Conservation (phyloP, 64 coral and sea anemone genomes). For the Montipora cactus region DNA sequence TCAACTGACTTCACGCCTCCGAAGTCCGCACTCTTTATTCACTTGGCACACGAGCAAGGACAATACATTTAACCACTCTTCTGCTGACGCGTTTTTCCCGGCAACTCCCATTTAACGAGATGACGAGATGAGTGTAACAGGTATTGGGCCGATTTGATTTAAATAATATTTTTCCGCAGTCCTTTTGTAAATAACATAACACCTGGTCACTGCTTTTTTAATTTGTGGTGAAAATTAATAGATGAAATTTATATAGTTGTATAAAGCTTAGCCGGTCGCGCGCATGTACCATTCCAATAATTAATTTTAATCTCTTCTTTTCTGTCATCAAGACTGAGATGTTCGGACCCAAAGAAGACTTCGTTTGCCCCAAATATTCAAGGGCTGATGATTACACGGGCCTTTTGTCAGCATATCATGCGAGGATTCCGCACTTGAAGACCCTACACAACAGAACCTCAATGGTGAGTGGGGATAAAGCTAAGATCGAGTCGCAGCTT, state of each 20-base stretch:
- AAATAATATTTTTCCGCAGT: slow-evolving; percentile 43
- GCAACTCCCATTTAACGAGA: background rate
- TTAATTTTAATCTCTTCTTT: slow-evolving; percentile 57
- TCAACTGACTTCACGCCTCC: slow-evolving; percentile 25
- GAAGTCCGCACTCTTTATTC: background rate
- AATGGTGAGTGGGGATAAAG: slow-evolving; percentile 22
- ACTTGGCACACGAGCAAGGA: background rate
- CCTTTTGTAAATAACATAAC: slow-evolving; percentile 54
- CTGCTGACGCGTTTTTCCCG: background rate
- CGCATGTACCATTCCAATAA: slow-evolving; percentile 25
- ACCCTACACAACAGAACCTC: background rate
- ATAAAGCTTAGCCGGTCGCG: slow-evolving; percentile 1
- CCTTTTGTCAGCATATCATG: slow-evolving; percentile 21
- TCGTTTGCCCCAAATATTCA: slow-evolving; percentile 44
- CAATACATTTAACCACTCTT: background rate
- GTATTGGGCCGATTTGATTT: slow-evolving; percentile 52
- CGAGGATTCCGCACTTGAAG: slow-evolving; percentile 24
- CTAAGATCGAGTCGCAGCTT: slow-evolving; percentile 28
- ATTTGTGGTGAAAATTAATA: slow-evolving; percentile 55
- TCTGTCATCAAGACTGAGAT: slow-evolving; percentile 52
- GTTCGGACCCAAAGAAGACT: slow-evolving; percentile 45
- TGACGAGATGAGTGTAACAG: slow-evolving; percentile 32
- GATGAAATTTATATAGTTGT: slow-evolving; percentile 28
- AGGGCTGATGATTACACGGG: slow-evolving; percentile 29
- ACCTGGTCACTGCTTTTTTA: slow-evolving; percentile 43